Evolutionary conservation across 2,113 vertebrate species (phyloP), one percentile per base, ranked within the genome.

Genomic region (Brevimyrus niger): DNA sequence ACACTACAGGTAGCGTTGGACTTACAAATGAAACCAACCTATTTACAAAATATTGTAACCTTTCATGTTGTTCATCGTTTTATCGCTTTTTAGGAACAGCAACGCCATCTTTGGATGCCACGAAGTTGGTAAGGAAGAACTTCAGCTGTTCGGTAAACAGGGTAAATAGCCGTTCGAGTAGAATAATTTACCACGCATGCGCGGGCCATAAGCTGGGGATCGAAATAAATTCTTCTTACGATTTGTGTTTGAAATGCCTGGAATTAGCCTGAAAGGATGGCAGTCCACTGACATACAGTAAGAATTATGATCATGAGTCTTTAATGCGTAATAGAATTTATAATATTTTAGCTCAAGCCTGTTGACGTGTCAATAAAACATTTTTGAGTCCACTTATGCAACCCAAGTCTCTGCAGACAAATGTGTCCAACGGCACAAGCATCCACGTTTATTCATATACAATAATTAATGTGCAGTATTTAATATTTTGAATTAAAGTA

Each of bases 61-160:
- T 35, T 38, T 80, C 35, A 5, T 42, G 13, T 42, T 80, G 38
- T 80, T 35, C 13, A 42, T 42, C 73, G 17, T 17, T 80, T 80
- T 42, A 42, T 80, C 35, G 73, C 35, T 80, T 35, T 73, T 42
- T 42, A 80, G 13, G 35, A 38, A 80, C 73, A 19, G 13, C 15
- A 80, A 92, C 90, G 92, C 94, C 94, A 92, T 94, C 93, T 91
- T 95, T 94, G 95, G 94, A 96, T 95, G 95, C 96, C 94, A 96
- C 92, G 1, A 88, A 90, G 92, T 93, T 90, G 94, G 94, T 92
- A 93, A 94, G 92, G 92, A 92, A 93, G 93, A 92, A 94, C 92
- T 93, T 92, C 89, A 93, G 92, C 91, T 93, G 92, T 93, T 93
- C 90, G 92, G 93, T 90, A 82, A 92, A 93, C 31, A 38, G 86